These are phyloP conservation scores for Regulus satrapa DNA, from an alignment of 2,113 vertebrate species.

Conservation along the genomic window DNA sequence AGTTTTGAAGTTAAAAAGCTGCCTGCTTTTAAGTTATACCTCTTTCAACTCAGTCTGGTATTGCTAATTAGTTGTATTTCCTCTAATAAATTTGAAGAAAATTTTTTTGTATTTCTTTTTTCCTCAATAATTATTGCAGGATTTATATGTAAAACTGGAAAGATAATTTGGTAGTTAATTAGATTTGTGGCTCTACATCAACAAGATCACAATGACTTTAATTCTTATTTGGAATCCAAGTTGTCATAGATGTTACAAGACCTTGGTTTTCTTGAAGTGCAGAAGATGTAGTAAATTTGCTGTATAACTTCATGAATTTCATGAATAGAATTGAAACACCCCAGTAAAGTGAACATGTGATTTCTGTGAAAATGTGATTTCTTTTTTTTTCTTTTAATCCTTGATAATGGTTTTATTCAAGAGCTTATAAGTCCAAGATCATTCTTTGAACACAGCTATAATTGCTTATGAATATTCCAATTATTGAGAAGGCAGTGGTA, in stretches of 20 bases:
- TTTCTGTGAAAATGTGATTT: background rate
- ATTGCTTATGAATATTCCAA: slow-evolving; percentile 49
- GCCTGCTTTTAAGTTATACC: background rate
- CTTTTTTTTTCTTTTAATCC: background rate
- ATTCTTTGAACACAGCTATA: background rate
- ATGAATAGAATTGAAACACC: background rate
- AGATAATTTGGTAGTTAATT: slow-evolving; percentile 32
- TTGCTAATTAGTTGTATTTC: slow-evolving; percentile 27
- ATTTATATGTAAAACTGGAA: background rate
- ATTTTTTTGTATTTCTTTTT: background rate
- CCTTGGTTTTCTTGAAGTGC: background rate
- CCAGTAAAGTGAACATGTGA: background rate
- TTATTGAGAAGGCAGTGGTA: background rate
- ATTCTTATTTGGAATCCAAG: background rate
- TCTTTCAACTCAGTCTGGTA: slow-evolving; percentile 6
- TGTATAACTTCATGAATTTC: background rate
- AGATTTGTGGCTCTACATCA: slow-evolving; percentile 2
- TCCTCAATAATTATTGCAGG: slow-evolving; percentile 23
- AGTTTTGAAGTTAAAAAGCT: background rate
- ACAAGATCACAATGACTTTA: background rate
- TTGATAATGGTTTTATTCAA: background rate
- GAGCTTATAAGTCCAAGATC: background rate
- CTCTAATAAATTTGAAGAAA: slow-evolving; percentile 24
- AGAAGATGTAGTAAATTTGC: background rate
- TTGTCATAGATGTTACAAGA: background rate